A percentile compares a stretch with the other conserved stretches of the same genome.
Evolutionary conservation across 2,113 vertebrate species (phyloP).

Genomic region (Rhipidura dahli): DNA sequence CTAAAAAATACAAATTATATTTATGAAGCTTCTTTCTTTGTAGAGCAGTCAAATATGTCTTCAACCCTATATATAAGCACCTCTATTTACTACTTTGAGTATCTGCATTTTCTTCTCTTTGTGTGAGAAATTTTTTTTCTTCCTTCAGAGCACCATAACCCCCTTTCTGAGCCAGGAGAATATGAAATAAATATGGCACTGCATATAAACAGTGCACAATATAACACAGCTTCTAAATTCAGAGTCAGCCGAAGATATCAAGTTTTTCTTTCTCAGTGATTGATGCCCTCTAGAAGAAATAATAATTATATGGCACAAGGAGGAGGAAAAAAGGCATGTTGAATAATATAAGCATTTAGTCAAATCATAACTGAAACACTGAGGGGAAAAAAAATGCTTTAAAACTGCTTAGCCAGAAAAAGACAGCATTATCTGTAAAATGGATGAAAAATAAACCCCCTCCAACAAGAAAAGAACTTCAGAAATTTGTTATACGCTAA

Average conservation of each 20-base stretch:
- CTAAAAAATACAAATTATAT: not conserved
- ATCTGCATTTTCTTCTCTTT: not conserved
- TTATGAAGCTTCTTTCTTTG: not conserved
- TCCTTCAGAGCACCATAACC: not conserved
- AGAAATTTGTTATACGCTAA: conserved; percentile 51
- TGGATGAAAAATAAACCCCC: conserved; percentile 48
- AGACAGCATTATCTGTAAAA: conserved; percentile 1
- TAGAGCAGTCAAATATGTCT: not conserved
- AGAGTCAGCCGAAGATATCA: not conserved
- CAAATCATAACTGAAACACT: conserved; percentile 30
- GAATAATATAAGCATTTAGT: conserved; percentile 19
- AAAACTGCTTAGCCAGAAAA: conserved; percentile 9
- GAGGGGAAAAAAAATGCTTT: not conserved
- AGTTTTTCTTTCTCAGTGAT: conserved; percentile 32
- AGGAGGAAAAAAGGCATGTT: conserved; percentile 4
- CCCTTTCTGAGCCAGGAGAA: not conserved
- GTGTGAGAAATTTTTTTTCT: not conserved
- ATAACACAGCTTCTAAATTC: conserved; percentile 5
- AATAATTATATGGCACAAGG: conserved; percentile 42
- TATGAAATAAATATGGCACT: not conserved
- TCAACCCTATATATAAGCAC: not conserved
- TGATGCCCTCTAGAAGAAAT: conserved; percentile 45
- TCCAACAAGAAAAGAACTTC: conserved; percentile 49
- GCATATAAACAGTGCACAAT: not conserved
- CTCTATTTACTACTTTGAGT: not conserved